Conservation (phyloP, 2,797 vertebrate species). For the Parotocinclus haroldoi region DNA sequence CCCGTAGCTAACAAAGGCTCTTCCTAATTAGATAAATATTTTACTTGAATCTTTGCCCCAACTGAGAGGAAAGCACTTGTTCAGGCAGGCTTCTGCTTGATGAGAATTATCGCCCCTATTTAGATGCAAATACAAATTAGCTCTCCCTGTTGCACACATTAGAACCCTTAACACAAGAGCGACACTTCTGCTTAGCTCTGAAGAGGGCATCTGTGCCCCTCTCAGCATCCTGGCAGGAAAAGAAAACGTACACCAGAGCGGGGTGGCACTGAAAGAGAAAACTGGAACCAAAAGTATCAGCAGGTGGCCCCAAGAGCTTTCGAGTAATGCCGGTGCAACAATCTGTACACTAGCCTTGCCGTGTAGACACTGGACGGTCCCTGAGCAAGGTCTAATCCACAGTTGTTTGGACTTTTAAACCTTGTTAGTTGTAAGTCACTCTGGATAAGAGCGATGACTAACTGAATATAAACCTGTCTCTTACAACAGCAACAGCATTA, state of each 20-base stretch:
- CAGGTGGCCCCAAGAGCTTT: constrained; percentile 34
- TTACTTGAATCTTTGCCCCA: constrained; percentile 31
- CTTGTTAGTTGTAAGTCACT: too few relatives aligned
- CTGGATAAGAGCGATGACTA: too few relatives aligned
- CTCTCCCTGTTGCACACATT: constrained; percentile 45
- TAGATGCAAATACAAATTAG: constrained; percentile 55
- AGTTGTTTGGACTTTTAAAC: too few relatives aligned
- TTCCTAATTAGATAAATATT: constrained; percentile 46
- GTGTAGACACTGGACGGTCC: too few relatives aligned
- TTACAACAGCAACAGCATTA: too few relatives aligned
- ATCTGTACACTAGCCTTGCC: too few relatives aligned
- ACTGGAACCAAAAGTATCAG: constrained; percentile 27
- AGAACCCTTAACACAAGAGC: constrained; percentile 43
- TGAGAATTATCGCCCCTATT: constrained; percentile 42
- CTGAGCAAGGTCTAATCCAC: too few relatives aligned
- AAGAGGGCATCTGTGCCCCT: constrained; percentile 45
- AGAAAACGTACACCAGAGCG: constrained; percentile 10
- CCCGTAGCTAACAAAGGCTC: constrained; percentile 1
- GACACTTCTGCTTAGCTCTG: constrained; percentile 36
- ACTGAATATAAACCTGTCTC: too few relatives aligned
- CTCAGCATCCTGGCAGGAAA: constrained; percentile 17
- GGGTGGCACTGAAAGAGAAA: constrained; percentile 24
- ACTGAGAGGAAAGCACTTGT: constrained; percentile 28
- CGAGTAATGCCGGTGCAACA: constrained; percentile 41
- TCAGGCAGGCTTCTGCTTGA: constrained; percentile 31